Conservation (phyloP, 2,113 vertebrate genomes). For the Microcebus lehilahytsara region DNA sequence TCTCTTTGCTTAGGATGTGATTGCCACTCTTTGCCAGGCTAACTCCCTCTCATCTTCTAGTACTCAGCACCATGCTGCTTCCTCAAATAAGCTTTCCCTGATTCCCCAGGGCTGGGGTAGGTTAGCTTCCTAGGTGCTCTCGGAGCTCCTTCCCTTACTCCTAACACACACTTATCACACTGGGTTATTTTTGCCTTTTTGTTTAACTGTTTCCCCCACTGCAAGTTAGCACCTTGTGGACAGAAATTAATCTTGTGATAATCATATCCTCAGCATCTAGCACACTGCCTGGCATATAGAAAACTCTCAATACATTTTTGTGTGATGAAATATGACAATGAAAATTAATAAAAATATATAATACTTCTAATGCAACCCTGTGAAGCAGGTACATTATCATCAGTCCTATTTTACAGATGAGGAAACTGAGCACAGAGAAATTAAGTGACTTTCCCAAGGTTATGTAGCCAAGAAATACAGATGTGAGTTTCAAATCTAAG, state of each 20-base stretch:
- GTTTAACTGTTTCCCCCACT: neutral
- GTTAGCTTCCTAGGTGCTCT: fast-evolving
- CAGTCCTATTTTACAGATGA: neutral
- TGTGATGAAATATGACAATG: conserved; percentile 62
- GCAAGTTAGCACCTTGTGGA: neutral
- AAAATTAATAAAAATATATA: neutral
- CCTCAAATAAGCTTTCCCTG: neutral
- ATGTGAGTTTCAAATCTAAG: neutral
- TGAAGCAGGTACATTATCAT: neutral
- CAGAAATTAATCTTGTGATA: neutral
- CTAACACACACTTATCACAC: neutral
- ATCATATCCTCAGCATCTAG: neutral
- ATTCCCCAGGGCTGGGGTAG: neutral
- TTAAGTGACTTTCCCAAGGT: neutral
- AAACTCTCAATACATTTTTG: neutral
- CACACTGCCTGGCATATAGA: neutral
- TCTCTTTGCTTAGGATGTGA: neutral
- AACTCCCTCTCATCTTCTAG: neutral
- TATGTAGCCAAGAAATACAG: neutral
- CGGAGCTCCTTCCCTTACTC: neutral
- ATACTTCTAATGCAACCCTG: neutral
- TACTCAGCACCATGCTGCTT: neutral
- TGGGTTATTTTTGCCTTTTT: neutral
- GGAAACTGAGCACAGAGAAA: neutral
- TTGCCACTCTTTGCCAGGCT: neutral